phyloP scores from a whole-genome alignment of 92 coral and sea anemone genomes.

The Meandrina meandrites region DNA sequence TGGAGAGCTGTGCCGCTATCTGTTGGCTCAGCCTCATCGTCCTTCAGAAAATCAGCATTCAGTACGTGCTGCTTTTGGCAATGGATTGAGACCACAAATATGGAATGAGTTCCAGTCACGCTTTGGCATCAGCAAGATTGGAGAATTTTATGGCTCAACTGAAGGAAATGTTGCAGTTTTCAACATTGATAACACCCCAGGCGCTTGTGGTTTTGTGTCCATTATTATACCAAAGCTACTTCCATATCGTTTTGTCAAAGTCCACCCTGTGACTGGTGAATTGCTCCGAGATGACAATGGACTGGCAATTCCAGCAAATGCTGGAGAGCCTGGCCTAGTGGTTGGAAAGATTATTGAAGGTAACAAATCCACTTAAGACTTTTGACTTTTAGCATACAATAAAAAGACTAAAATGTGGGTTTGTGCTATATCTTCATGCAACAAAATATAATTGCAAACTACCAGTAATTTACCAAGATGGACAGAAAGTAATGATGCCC shows the following conservation, averaged over 20 bases:
- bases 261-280: conserved; percentile 75
- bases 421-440: no score
- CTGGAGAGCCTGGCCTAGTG: conserved; percentile 82
- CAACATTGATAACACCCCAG: conserved; percentile 73
- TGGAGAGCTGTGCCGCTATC: conserved; percentile 96
- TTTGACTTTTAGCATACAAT: no score
- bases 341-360: conserved; percentile 70
- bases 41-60: conserved; percentile 80
- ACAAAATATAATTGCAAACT: no score
- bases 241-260: conserved; percentile 67
- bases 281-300: conserved; percentile 82
- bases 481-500: no score
- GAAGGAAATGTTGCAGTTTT: conserved; percentile 78
- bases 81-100: conserved; percentile 87
- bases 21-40: conserved; percentile 83
- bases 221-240: conserved; percentile 49
- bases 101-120: conserved; percentile 95
- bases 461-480: no score
- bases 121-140: conserved; percentile 74
- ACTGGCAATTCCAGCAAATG: conserved; percentile 65
- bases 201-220: conserved; percentile 83
- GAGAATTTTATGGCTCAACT: conserved; percentile 93
- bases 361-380: neutral
- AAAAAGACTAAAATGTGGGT: no score
- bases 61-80: conserved; percentile 78